Evolutionary conservation across 2,888 invertebrate genomes (phyloP).

Genomic region (Cantharis rufa): DNA sequence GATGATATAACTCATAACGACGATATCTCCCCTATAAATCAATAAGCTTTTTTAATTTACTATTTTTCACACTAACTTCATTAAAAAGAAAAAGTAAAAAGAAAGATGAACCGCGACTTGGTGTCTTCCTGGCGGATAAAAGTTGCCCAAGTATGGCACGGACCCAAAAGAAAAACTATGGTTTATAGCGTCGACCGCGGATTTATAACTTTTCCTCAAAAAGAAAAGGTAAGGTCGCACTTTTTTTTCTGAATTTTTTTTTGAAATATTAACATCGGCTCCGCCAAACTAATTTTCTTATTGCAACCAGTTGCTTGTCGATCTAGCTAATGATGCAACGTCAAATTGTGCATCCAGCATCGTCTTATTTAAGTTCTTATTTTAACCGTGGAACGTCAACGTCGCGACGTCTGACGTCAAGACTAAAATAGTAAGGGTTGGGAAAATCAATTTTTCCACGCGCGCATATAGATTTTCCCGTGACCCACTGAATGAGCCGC

Average conservation of each 20-base stretch:
- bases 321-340: neutral
- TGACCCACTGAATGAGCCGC: conserved; percentile 54
- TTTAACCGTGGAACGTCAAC: conserved; percentile 36
- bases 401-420: conserved; percentile 29
- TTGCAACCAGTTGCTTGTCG: neutral
- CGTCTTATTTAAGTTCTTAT: conserved; percentile 17
- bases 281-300: neutral
- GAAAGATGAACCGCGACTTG: conserved; percentile 1
- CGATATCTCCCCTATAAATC: neutral
- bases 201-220: conserved; percentile 42
- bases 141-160: conserved; percentile 42
- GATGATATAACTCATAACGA: neutral
- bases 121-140: conserved; percentile 33
- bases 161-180: conserved; percentile 43
- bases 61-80: neutral
- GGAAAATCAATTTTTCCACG: conserved; percentile 48
- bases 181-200: conserved; percentile 45
- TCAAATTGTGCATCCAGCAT: neutral
- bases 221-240: conserved; percentile 41
- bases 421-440: conserved; percentile 27
- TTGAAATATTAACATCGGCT: neutral
- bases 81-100: neutral
- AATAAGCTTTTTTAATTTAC: neutral
- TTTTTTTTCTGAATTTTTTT: neutral
- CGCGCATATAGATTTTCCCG: conserved; percentile 49